Evolutionary conservation across 30 jellyfish, hydroid and myxozoan genomes (phyloP).

Genomic region (Cassiopea xamachana): DNA sequence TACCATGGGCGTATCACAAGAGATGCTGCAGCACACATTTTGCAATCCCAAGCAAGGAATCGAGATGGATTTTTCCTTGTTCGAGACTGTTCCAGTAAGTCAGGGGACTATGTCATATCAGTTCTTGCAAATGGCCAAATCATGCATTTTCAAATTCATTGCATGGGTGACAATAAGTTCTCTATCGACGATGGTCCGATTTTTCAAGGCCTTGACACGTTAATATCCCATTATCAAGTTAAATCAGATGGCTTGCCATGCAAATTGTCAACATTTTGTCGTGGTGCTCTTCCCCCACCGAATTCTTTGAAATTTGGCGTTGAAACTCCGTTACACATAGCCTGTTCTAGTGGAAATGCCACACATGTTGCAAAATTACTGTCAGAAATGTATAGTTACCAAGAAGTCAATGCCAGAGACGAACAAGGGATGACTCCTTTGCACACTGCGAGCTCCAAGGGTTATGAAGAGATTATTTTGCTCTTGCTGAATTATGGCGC

Average conservation of each 20-base stretch:
- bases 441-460: constrained; percentile 83
- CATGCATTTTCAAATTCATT: constrained; percentile 85
- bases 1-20: constrained; percentile 91
- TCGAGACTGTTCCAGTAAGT: constrained; percentile 91
- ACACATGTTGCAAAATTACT: constrained; percentile 53
- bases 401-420: constrained; percentile 78
- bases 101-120: constrained; percentile 86
- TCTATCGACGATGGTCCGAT: constrained; percentile 93
- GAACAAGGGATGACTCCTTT: constrained; percentile 85
- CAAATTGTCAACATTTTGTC: constrained; percentile 71
- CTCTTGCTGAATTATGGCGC: constrained; percentile 70
- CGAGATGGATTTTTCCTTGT: constrained; percentile 88
- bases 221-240: constrained; percentile 73
- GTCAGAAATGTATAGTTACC: constrained; percentile 61
- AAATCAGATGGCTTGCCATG: constrained; percentile 92
- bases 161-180: constrained; percentile 80
- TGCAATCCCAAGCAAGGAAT: constrained; percentile 60
- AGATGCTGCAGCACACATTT: constrained; percentile 79
- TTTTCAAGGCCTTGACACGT: constrained; percentile 86
- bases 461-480: constrained; percentile 68
- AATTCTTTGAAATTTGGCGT: constrained; percentile 78
- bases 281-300: constrained; percentile 83
- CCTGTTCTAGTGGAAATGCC: constrained; percentile 65
- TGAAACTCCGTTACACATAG: constrained; percentile 79
- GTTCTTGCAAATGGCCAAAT: constrained; percentile 69